These are phyloP conservation scores for Himalopsyche tibetana DNA, from an alignment of 2,888 invertebrate genomes.

Conservation along the genomic window DNA sequence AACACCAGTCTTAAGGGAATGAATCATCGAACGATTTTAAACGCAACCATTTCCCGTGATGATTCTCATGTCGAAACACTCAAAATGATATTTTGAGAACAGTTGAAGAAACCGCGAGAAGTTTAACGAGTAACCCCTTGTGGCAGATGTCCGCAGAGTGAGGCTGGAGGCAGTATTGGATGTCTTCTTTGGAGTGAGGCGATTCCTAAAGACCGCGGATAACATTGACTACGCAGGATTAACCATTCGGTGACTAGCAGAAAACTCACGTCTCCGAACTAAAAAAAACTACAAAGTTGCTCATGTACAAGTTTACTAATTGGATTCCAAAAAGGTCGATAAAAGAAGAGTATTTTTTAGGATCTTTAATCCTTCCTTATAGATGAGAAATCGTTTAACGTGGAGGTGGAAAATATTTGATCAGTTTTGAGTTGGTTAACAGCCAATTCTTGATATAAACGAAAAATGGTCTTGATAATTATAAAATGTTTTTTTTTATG, in stretches of 20 bases:
- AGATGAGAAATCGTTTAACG: too few relatives aligned
- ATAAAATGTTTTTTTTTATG: too few relatives aligned
- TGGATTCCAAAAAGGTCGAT: background rate
- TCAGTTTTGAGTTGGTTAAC: too few relatives aligned
- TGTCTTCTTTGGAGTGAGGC: constrained; percentile 37
- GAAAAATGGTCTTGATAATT: too few relatives aligned
- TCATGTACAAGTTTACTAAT: background rate
- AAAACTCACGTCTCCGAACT: background rate
- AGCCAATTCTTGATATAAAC: too few relatives aligned
- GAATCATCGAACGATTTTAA: too few relatives aligned
- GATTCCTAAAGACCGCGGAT: constrained; percentile 6
- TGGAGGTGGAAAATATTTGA: too few relatives aligned
- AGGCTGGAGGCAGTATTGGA: constrained; percentile 33
- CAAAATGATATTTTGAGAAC: background rate
- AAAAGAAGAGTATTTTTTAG: background rate
- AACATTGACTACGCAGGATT: constrained; percentile 31
- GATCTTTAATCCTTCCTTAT: too few relatives aligned
- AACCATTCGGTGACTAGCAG: constrained; percentile 11
- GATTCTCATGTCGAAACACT: too few relatives aligned
- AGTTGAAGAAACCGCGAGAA: background rate
- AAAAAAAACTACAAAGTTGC: background rate
- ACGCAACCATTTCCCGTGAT: too few relatives aligned
- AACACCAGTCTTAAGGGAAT: too few relatives aligned
- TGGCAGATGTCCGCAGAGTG: constrained; percentile 55
- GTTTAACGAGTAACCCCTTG: constrained; percentile 55